phyloP scores from a whole-genome alignment of 2,113 vertebrate genomes.

The Marmota flaviventris region DNA sequence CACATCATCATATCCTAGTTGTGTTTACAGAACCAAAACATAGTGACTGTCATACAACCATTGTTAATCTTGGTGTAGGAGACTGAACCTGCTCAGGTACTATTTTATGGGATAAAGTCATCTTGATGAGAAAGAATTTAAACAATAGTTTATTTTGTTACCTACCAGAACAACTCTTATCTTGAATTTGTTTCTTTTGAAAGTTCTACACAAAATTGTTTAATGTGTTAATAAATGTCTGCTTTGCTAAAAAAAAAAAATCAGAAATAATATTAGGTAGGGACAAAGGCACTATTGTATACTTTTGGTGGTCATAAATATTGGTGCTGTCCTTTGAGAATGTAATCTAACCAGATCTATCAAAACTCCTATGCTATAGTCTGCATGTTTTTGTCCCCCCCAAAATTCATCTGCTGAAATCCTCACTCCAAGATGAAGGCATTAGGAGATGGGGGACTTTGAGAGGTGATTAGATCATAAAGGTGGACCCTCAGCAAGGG shows the following conservation, averaged over 20 bases:
- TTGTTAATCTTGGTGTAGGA: slow-evolving; percentile 39
- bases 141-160: slow-evolving; percentile 83
- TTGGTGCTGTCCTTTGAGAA: not conserved
- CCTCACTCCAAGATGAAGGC: not conserved
- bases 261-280: not conserved
- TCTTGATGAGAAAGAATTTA: slow-evolving; percentile 77
- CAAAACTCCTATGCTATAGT: not conserved
- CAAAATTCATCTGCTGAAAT: not conserved
- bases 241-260: slow-evolving; percentile 63
- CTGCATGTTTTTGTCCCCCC: not conserved
- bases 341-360: not conserved
- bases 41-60: not conserved
- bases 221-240: slow-evolving; percentile 76
- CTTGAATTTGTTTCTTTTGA: slow-evolving; percentile 73
- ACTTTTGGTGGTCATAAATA: not conserved
- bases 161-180: slow-evolving; percentile 70
- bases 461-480: not conserved
- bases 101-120: slow-evolving; percentile 73
- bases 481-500: not conserved
- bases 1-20: not conserved
- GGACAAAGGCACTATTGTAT: not conserved
- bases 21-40: slow-evolving; percentile 64
- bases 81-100: slow-evolving; percentile 10
- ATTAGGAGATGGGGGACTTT: not conserved
- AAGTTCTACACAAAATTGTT: slow-evolving; percentile 61